phyloP scores from a whole-genome alignment of 2,797 vertebrate species.

The Sternarchorhynchus goeldii region DNA sequence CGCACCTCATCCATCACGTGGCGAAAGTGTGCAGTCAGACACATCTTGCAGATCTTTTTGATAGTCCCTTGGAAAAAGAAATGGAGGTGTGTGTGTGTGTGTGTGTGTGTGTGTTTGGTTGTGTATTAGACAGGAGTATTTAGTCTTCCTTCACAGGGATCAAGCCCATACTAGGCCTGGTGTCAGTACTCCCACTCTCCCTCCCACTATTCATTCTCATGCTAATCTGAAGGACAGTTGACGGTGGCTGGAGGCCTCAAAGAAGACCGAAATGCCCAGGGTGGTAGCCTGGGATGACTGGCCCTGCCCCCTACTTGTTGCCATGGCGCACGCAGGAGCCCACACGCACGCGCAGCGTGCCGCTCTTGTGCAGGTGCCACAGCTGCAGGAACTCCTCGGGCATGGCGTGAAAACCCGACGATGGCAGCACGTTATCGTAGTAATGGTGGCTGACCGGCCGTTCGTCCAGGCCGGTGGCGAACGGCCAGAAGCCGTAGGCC shows the following conservation, averaged over 20 bases:
- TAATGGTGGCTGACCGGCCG: conserved; percentile 93
- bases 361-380: conserved; percentile 93
- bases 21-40: conserved; percentile 12
- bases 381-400: conserved; percentile 96
- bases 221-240: conserved; percentile 41
- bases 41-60: conserved; percentile 22
- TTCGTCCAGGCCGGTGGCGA: conserved; percentile 81
- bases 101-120: neutral
- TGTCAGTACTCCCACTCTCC: conserved; percentile 10
- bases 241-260: neutral
- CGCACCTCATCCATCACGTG: neutral
- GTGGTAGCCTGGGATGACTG: conserved; percentile 6
- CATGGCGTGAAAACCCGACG: conserved; percentile 92
- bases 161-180: conserved; percentile 29
- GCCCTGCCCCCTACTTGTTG: neutral
- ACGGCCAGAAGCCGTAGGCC: conserved; percentile 96
- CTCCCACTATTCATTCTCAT: conserved; percentile 43
- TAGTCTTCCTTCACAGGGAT: conserved; percentile 14
- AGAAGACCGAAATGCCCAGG: neutral
- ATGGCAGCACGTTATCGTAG: conserved; percentile 92
- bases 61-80: conserved; percentile 41
- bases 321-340: conserved; percentile 71
- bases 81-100: conserved; percentile 22
- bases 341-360: conserved; percentile 84
- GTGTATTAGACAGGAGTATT: neutral